A percentile compares a stretch with the other conserved stretches of the same genome.
Evolutionary conservation across 2,888 invertebrate genomes (phyloP).

Genomic region (Lasioglossum calceatum): DNA sequence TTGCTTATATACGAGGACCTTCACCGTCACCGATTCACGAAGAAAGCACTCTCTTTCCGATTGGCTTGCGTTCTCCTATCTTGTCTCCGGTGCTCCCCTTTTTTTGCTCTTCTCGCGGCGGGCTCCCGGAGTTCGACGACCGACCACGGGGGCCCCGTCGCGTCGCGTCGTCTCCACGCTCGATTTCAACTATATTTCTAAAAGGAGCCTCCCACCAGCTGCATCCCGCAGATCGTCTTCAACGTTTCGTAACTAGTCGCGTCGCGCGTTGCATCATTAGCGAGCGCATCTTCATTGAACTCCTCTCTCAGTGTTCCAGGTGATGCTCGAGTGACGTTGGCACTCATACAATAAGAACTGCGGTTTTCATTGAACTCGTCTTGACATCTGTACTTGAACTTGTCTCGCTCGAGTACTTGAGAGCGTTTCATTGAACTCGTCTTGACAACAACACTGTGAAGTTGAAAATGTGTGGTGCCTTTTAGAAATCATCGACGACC

Average conservation of each 20-base stretch:
- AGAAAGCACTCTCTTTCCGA: constrained; percentile 82
- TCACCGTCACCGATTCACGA: constrained; percentile 78
- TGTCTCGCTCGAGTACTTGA: no score
- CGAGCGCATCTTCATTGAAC: not conserved
- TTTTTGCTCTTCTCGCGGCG: constrained; percentile 36
- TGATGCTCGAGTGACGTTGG: no score
- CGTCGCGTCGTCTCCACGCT: not conserved
- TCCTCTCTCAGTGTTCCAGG: no score
- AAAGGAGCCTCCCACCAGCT: not conserved
- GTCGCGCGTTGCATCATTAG: not conserved
- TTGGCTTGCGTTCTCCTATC: constrained; percentile 76
- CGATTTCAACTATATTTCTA: constrained; percentile 22
- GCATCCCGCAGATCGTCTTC: not conserved
- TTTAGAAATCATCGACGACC: no score
- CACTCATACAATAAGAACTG: no score
- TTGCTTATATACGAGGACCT: constrained; percentile 83
- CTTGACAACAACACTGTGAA: no score
- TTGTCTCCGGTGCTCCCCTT: constrained; percentile 71
- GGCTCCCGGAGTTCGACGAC: constrained; percentile 54
- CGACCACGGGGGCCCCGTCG: constrained; percentile 20
- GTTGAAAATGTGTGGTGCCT: no score
- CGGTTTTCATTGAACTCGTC: no score
- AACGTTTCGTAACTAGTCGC: constrained; percentile 30
- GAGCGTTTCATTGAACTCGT: no score
- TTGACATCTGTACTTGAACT: no score